Base-by-base conservation (phyloP, 2,797 vertebrate genomes). In the Pangasius mekongensis region DNA sequence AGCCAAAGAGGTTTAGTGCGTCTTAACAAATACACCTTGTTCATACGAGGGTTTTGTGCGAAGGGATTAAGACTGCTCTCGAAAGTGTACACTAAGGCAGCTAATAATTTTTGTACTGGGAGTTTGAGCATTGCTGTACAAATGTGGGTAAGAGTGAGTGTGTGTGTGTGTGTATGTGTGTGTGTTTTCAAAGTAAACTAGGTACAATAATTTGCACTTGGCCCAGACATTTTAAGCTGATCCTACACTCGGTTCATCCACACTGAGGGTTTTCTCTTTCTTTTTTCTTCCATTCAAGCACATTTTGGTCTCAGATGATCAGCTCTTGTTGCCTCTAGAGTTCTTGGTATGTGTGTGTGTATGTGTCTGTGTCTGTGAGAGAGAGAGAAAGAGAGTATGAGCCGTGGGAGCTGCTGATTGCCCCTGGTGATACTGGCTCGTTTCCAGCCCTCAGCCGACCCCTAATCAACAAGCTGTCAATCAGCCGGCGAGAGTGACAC, bases 381-480 rank as follows among this genome's bases (percentile, higher is more conserved):
- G 39, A 47, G 80, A 76, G 69, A 84, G 84, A 86, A 67, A 22
- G 85, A 69, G 71, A 66, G 88, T 5, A 56, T 83, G 67, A 88
- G 86, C 83, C 87, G 33, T 66, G 74, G 77, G 73, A 84, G 89
- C 62, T 80, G 89, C 80, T 85, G 87, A 89, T 89, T 93, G 92
- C 94, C 93, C 93, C 94, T 86, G 84, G 93, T 96, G 96, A 95
- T 96, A 93, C 95, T 98, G 97, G 97, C 97, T 94, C 89, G 58
- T 92, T 89, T 97, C 97, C 97, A 99, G 95, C 95, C 92, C 93
- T 96, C 96, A 94, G 92, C 96, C 96, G 95, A 80, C 93, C 95
- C 95, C 95, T 95, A 96, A 97, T 98, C 98, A 96, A 96, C 95
- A 94, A 95, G 93, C 96, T 97, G 97, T 97, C 97, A 97, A 96